Evolutionary conservation across 1,140 invertebrate genomes (phyloP), one percentile per base, ranked within the genome.

Genomic region (Panulirus ornatus): DNA sequence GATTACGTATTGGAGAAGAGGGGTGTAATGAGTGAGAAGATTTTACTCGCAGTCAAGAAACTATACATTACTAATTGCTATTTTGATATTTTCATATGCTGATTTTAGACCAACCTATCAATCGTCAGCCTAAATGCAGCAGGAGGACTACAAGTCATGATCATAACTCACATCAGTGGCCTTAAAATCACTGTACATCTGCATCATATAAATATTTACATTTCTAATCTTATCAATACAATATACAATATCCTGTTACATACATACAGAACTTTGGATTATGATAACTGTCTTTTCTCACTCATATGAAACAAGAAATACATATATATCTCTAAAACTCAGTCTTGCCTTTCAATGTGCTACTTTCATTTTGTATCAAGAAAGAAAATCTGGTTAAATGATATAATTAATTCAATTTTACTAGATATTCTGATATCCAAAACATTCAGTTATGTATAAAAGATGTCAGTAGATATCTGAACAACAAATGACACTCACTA

Each of bases 1-100:
- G 63, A 73, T 84, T 84, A 84, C 83, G 83, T 84, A 84, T 84
- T 84, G 40, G 82, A 84, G 63, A 58, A 84, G 83, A 73, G 83
- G 83, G 83, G 66, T 70, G 19, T 22, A 42, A 73, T 66, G 73
- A 84, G 30, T 30, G 11, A 84, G 34, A 81, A 47, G 66, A 58
- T 44, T 70, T 63, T 51, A 38, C 36, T 84, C 34, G 70, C 66
- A 73, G 83, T 71, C 66, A 73, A 54, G 42, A 44, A 44, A 40
- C 30, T 71, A 84, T 27, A 73, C 36, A 38, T 36, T 44, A 40
- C 42, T 44, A 47, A 47, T 42, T 51, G 36, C 63, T 71, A 73
- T 70, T 84, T 84, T 84, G 83, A 84, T 84, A 84, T 84, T 42
- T 70, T 73, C 40, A 54, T 73, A 51, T 73, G 83, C 83, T 84